A percentile compares a stretch with the other conserved stretches of the same genome.
Conservation (phyloP, 2,797 vertebrate genomes). For the Carapus acus region DNA sequence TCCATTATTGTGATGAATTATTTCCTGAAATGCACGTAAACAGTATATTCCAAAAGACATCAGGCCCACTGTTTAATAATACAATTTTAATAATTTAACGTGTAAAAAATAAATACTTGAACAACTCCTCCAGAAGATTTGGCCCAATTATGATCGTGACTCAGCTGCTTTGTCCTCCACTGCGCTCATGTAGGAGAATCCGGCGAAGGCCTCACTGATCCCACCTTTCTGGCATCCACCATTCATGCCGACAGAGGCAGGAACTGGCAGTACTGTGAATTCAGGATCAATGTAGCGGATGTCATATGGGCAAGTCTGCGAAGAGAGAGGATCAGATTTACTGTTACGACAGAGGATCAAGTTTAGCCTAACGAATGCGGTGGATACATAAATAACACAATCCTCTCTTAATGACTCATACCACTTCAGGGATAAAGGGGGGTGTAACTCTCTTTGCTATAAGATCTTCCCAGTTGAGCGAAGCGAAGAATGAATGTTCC, state of each 20-base stretch:
- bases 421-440: conserved; percentile 72
- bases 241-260: conserved; percentile 56
- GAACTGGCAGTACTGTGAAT: conserved; percentile 70
- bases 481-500: conserved; percentile 69
- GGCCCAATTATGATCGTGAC: conserved; percentile 31
- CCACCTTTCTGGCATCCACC: conserved; percentile 41
- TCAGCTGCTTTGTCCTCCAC: conserved; percentile 31
- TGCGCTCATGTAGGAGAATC: conserved; percentile 70
- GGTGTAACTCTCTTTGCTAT: conserved; percentile 66
- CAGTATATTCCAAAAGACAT: too few species aligned
- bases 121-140: conserved; percentile 26
- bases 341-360: conserved; percentile 41
- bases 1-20: conserved; percentile 11
- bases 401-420: conserved; percentile 36
- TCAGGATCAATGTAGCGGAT: conserved; percentile 71
- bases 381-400: neutral
- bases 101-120: conserved; percentile 49
- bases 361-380: neutral
- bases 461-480: conserved; percentile 71
- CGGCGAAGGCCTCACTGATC: conserved; percentile 56
- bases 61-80: conserved; percentile 7
- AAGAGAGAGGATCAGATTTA: conserved; percentile 1
- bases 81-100: conserved; percentile 40
- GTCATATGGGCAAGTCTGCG: conserved; percentile 69
- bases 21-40: conserved; percentile 1